Evolutionary conservation across 2,797 vertebrate genomes (phyloP).

Genomic region (Momotus momota): DNA sequence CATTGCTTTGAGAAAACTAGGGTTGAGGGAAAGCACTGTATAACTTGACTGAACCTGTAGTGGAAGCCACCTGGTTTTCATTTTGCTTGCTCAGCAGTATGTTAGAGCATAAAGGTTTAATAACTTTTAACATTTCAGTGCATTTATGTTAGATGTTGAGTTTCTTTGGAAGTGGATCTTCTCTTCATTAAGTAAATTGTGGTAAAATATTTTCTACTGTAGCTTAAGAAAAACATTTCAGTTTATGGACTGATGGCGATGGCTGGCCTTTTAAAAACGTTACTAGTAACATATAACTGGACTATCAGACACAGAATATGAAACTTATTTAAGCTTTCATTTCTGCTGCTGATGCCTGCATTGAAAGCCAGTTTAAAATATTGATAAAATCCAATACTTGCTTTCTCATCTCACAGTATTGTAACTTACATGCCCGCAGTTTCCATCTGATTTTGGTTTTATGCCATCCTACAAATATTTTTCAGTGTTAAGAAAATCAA

Average conservation of each 20-base stretch:
- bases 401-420: neutral
- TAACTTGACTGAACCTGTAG: slow-evolving; percentile 51
- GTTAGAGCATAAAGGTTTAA: slow-evolving; percentile 42
- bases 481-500: neutral
- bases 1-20: neutral
- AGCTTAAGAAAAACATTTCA: slow-evolving; percentile 3
- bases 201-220: slow-evolving; percentile 50
- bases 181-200: slow-evolving; percentile 51
- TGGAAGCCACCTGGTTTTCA: slow-evolving; percentile 41
- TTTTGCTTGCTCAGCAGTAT: slow-evolving; percentile 55
- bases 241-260: neutral
- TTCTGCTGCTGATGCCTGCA: neutral
- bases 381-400: neutral
- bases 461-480: neutral
- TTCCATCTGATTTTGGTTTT: neutral
- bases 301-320: neutral
- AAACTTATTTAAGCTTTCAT: neutral
- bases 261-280: neutral
- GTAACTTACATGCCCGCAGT: neutral
- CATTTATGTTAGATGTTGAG: slow-evolving; percentile 35
- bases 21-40: neutral
- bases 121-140: slow-evolving; percentile 46
- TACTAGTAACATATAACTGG: neutral
- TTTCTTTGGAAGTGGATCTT: slow-evolving; percentile 50
- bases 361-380: neutral